Evolutionary conservation across 2,113 vertebrate genomes (phyloP).

Genomic region (human (Homo sapiens)): GRCh38 chr3:154427501-154428000

Average conservation of each 20-base stretch:
- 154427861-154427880: not conserved
- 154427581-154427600: slow-evolving; percentile 95
- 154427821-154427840: not conserved
- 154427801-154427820: not conserved
- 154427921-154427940: not conserved
- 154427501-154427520: slow-evolving; percentile 79
- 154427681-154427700: slow-evolving; percentile 87
- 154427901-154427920: not conserved
- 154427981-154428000: rapidly evolving
- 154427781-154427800: not conserved
- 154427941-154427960: not conserved
- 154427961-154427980: not conserved
- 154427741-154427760: not conserved
- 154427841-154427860: not conserved
- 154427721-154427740: slow-evolving; percentile 43
- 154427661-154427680: slow-evolving; percentile 86
- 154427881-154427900: not conserved
- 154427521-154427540: slow-evolving; percentile 75
- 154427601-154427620: slow-evolving; percentile 94
- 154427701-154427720: slow-evolving; percentile 89
- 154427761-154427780: not conserved
- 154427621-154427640: slow-evolving; percentile 90
- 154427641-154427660: slow-evolving; percentile 94
- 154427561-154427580: slow-evolving; percentile 98
- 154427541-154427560: slow-evolving; percentile 86